Evolutionary conservation across 2,888 invertebrate genomes (phyloP).

Genomic region (Nebria brevicollis): DNA sequence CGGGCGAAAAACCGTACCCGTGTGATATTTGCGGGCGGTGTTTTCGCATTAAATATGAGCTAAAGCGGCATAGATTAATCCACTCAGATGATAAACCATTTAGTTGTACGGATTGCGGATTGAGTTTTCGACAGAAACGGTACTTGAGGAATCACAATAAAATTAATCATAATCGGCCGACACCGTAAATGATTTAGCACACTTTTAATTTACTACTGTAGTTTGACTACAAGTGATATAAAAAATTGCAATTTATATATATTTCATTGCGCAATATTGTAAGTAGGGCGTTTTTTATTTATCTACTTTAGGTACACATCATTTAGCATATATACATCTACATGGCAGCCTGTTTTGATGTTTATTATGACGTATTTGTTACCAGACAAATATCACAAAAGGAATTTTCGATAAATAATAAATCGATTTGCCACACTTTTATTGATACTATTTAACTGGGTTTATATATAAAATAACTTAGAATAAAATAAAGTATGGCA

Average conservation of each 20-base stretch:
- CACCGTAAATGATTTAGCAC: conserved; percentile 34
- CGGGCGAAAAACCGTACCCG: conserved; percentile 70
- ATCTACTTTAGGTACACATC: too few relatives aligned
- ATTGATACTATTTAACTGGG: background rate
- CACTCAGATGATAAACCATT: conserved; percentile 67
- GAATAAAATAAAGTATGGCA: too few relatives aligned
- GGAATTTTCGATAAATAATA: too few relatives aligned
- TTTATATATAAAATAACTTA: too few relatives aligned
- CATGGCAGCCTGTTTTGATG: too few relatives aligned
- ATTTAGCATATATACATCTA: too few relatives aligned
- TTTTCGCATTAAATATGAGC: conserved; percentile 70
- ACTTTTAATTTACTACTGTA: background rate
- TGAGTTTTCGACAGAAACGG: conserved; percentile 65
- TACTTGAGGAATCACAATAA: conserved; percentile 66
- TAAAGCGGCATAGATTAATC: conserved; percentile 67
- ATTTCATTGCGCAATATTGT: background rate
- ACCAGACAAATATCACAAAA: too few relatives aligned
- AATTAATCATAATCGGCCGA: conserved; percentile 58
- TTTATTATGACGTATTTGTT: too few relatives aligned
- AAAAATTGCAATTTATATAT: background rate
- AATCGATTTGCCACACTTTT: too few relatives aligned
- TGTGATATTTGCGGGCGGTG: conserved; percentile 68
- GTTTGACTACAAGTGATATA: background rate
- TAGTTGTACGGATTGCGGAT: conserved; percentile 62
- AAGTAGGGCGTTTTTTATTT: too few relatives aligned